Evolutionary conservation across 1,140 invertebrate genomes (phyloP).

Genomic region (Mya arenaria): DNA sequence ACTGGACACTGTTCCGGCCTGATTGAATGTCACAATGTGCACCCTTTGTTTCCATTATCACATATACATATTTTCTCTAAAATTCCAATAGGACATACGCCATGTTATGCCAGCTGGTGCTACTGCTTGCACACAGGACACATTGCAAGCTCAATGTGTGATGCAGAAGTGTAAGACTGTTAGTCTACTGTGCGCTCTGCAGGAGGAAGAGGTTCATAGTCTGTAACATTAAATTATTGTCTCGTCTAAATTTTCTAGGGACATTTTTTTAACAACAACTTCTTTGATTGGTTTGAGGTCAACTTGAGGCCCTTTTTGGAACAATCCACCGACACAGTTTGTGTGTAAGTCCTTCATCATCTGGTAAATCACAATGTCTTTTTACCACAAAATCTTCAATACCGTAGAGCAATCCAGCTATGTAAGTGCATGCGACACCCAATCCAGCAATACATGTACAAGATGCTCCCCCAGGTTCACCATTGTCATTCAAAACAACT

Average conservation of each 20-base stretch:
- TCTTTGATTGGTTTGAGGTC: background rate
- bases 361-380: background rate
- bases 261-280: background rate
- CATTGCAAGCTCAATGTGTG: background rate
- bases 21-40: no score
- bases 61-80: no score
- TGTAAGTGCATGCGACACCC: slow-evolving; percentile 5
- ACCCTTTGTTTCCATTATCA: no score
- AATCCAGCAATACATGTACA: slow-evolving; percentile 36
- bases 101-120: background rate
- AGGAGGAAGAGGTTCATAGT: background rate
- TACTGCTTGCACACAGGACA: slow-evolving; percentile 10
- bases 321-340: slow-evolving; percentile 17
- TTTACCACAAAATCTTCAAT: background rate
- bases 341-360: background rate
- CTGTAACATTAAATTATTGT: background rate
- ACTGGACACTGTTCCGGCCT: background rate
- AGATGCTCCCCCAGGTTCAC: background rate
- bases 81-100: no score
- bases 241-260: background rate
- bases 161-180: background rate
- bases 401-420: slow-evolving; percentile 11
- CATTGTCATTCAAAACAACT: slow-evolving; percentile 1
- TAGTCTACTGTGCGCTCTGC: no score
- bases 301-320: background rate